A percentile compares a stretch with the other conserved stretches of the same genome.
phyloP scores from a whole-genome alignment of 2,113 vertebrate species.

The Arothron firmamentum region DNA sequence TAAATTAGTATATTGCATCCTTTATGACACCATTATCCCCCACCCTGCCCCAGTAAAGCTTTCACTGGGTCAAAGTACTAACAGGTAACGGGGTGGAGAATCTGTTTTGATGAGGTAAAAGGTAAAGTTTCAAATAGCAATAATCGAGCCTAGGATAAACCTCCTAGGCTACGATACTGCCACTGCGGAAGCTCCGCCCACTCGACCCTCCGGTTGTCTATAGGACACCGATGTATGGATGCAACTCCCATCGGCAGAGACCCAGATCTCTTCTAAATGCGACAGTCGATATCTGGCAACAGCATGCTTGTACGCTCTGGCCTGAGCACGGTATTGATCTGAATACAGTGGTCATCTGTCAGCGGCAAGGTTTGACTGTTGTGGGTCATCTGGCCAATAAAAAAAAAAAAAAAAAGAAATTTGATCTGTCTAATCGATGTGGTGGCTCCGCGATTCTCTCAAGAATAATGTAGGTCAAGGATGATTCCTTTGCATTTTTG shows the following conservation, averaged over 20 bases:
- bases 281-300: constrained; percentile 11
- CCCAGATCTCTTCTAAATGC: constrained; percentile 12
- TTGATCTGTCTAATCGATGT: constrained; percentile 26
- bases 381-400: constrained; percentile 22
- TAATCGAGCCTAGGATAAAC: too few relatives aligned
- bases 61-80: background rate
- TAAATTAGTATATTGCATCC: background rate
- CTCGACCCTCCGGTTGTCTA: background rate
- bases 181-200: too few relatives aligned
- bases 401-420: constrained; percentile 27
- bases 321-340: constrained; percentile 35
- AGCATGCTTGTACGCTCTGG: constrained; percentile 27
- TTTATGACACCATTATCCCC: constrained; percentile 1
- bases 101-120: too few relatives aligned
- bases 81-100: too few relatives aligned
- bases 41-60: background rate
- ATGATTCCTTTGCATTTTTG: background rate
- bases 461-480: background rate
- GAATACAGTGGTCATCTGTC: constrained; percentile 19
- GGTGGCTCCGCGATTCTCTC: background rate
- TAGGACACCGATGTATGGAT: background rate
- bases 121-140: too few relatives aligned
- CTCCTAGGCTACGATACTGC: too few relatives aligned
- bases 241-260: background rate
- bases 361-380: constrained; percentile 17